Percentiles rank a stretch among this genome's conserved stretches.
Conservation (phyloP, 2,113 vertebrate genomes). For the Stigmatopora argus region DNA sequence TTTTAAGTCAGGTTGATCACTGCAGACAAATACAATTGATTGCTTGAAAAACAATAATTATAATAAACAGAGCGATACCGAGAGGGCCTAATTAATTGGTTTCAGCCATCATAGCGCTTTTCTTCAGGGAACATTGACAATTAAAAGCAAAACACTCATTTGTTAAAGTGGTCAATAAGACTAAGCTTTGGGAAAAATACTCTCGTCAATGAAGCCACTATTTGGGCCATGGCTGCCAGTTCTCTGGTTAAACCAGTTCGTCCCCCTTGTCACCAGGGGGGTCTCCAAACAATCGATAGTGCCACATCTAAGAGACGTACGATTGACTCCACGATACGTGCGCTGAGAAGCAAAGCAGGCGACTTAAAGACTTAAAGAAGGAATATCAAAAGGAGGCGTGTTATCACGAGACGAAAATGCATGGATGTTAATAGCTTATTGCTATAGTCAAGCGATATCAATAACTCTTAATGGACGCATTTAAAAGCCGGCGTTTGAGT, state of each 20-base stretch:
- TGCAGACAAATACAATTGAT: no score
- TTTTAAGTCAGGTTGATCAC: not conserved
- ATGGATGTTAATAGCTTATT: constrained; percentile 57
- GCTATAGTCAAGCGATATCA: constrained; percentile 53
- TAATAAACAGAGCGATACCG: no score
- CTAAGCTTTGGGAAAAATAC: not conserved
- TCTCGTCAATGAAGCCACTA: not conserved
- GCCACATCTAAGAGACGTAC: constrained; percentile 21
- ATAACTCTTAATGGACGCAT: constrained; percentile 61
- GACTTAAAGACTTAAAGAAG: constrained; percentile 9
- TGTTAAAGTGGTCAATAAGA: not conserved
- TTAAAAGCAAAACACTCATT: no score
- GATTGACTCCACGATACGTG: constrained; percentile 39
- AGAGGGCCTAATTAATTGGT: not conserved
- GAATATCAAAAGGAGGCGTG: constrained; percentile 3
- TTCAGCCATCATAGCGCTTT: not conserved
- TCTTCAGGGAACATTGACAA: no score
- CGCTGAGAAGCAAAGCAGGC: constrained; percentile 10
- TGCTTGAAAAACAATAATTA: no score
- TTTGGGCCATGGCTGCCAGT: not conserved
- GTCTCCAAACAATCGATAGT: constrained; percentile 41
- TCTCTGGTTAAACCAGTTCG: not conserved
- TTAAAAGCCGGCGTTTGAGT: constrained; percentile 46
- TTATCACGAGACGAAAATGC: constrained; percentile 8
- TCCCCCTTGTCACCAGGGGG: constrained; percentile 12